Base-by-base conservation (phyloP, 2,113 vertebrate species). In the Arvicanthis niloticus region DNA sequence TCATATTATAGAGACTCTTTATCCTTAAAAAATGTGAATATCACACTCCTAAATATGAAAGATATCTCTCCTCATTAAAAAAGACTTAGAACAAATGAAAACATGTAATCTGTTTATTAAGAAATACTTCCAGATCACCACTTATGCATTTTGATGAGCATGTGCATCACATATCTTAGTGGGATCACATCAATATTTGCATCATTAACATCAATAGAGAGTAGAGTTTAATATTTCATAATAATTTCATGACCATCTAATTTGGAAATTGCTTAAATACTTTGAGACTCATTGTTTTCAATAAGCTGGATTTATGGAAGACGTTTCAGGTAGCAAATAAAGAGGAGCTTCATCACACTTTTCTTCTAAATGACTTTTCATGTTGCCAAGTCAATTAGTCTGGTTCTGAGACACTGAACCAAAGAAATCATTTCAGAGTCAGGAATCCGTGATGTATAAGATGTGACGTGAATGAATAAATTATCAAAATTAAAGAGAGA, bases 351-450 rank as follows among this genome's bases (percentile, higher is more conserved):
- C 88, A 93, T 98, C 92, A 91, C 48, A 97, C 92, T 98, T 98
- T 97, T 88, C 67, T 96, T 98, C 77, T 97, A 98, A 98, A 98
- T 96, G 95, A 96, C 91, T 97, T 98, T 98, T 97, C 96, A 93
- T 97, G 94, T 75, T 96, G 96, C 98, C 97, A 98, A 98, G 95
- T 97, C 96, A 97, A 98, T 98, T 98, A 98, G 95, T 96, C 93
- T 58, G 77, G 92, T 97, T 97, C 94, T 98, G 91, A 97, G 89
- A 97, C 80, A 91, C 56, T 95, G 70, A 97, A 97, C 92, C 96
- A 94, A 97, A 92, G 96, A 97, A 97, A 96, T 95, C 93, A 98
- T 97, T 98, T 94, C 72, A 89, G 91, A 91, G 95, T 96, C 94
- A 96, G 53, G 94, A 97, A 96, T 91, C 60, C 80, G 87, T 96